Base-by-base conservation (phyloP, 1,140 invertebrate genomes). In the Drosophila orosa region DNA sequence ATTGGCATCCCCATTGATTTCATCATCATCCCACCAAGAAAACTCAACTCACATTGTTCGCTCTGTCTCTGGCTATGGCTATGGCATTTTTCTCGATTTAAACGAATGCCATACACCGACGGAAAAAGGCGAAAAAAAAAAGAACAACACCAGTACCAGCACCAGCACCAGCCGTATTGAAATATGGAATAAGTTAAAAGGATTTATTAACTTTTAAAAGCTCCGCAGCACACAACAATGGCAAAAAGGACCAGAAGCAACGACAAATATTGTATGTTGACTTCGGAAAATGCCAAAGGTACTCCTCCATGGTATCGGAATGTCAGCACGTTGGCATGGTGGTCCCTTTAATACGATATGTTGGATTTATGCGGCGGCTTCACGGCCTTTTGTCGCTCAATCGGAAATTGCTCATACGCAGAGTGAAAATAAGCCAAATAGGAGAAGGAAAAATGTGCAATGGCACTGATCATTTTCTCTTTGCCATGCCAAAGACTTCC, bases 171-270 rank as follows among this genome's bases (percentile, higher is more conserved):
- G 72, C 61, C 31, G 47, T 80, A 90, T 89, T 89, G 84, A 89
- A 90, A 89, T 89, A 89, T 89, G 80, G 84, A 74, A 89, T 74
- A 84, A 80, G 85, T 84, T 84, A 89, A 89, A 84, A 89, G 84
- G 84, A 89, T 89, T 89, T 89, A 89, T 89, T 89, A 89, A 89
- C 84, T 84, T 82, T 89, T 89, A 89, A 89, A 89, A 89, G 83
- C 84, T 67, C 63, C 25, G 17, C 84, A 35, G 47, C 83, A 83
- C 72, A 87, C 75, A 87, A 86, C 83, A 86, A 86, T 80, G 76
- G 63, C 74, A 77, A 87, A 87, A 76, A 65, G 66, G 75, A 77
- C 61, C 77, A 61, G 56, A 15, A 63, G 66, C 31, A 59, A 63
- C 47, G 59, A 56, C 55, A 78, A 66, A 78, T 78, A 69, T 45